Evolutionary conservation across 2,888 invertebrate genomes (phyloP).

Genomic region (Tillus elongatus): DNA sequence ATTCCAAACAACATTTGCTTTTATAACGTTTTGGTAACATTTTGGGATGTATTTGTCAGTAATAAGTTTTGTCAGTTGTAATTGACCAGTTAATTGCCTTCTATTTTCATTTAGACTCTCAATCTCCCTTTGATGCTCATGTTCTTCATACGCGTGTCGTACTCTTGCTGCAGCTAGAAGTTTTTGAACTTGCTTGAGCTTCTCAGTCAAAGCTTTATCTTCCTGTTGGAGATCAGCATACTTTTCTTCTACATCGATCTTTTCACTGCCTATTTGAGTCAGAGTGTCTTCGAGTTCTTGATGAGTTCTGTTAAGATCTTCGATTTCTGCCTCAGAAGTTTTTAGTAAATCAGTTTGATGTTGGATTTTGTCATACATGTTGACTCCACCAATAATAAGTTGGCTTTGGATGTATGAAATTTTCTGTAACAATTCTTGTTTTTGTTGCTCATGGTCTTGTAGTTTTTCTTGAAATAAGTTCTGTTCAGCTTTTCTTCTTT

Average conservation of each 20-base stretch:
- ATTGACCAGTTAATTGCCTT: background rate
- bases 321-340: slow-evolving; percentile 69
- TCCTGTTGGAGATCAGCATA: slow-evolving; percentile 89
- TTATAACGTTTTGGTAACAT: background rate
- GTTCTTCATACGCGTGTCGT: background rate
- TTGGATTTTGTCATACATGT: slow-evolving; percentile 89
- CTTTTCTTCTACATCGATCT: slow-evolving; percentile 79
- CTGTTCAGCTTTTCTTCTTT: slow-evolving; percentile 40
- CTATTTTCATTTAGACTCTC: background rate
- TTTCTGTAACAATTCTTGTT: slow-evolving; percentile 46
- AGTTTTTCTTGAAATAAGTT: slow-evolving; percentile 37
- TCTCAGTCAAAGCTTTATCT: slow-evolving; percentile 78
- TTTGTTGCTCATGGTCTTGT: slow-evolving; percentile 45
- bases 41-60: background rate
- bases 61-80: background rate
- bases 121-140: background rate
- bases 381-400: slow-evolving; percentile 93
- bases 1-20: background rate
- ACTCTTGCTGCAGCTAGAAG: background rate
- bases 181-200: slow-evolving; percentile 67
- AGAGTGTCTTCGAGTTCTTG: slow-evolving; percentile 67
- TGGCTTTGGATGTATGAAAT: slow-evolving; percentile 73
- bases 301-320: slow-evolving; percentile 64
- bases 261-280: slow-evolving; percentile 77
- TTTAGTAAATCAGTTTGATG: slow-evolving; percentile 78